Conservation (phyloP, 2,113 vertebrate species). For the Podocnemis expansa region DNA sequence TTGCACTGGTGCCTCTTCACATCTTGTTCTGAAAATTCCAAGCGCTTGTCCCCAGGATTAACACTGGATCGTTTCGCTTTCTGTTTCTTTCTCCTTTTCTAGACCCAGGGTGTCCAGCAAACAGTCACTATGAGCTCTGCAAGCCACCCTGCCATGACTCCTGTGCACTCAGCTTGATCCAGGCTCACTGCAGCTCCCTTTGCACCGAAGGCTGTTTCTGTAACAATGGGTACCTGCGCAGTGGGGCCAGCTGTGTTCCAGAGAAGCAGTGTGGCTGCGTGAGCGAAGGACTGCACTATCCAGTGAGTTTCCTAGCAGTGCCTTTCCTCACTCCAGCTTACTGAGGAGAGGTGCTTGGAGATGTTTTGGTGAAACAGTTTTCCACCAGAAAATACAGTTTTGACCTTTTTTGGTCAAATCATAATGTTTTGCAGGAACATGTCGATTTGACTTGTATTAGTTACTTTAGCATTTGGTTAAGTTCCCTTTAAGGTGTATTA, state of each 20-base stretch:
- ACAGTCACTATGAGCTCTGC: constrained; percentile 15
- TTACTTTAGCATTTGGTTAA: not conserved
- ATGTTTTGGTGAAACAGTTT: not conserved
- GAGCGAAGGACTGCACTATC: constrained; percentile 67
- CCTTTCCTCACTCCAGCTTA: not conserved
- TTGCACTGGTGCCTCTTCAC: not conserved
- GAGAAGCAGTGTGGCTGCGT: constrained; percentile 73
- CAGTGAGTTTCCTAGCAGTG: not conserved
- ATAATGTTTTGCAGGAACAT: not conserved
- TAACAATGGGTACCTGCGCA: constrained; percentile 66
- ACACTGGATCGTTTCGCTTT: not conserved
- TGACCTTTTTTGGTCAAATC: not conserved
- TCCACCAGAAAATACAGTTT: not conserved
- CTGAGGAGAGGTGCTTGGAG: too few species aligned
- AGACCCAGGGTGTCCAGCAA: not conserved
- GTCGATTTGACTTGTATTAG: not conserved
- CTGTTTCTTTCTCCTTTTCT: not conserved
- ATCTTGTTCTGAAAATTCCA: not conserved
- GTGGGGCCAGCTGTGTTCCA: constrained; percentile 68
- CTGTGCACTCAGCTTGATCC: not conserved
- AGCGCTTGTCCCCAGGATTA: not conserved
- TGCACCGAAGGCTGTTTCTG: constrained; percentile 79
- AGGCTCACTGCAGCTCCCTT: not conserved
- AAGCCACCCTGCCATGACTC: not conserved
- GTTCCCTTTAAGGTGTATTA: not conserved